phyloP scores from a whole-genome alignment of 2,113 vertebrate genomes.

The Tor tambroides region DNA sequence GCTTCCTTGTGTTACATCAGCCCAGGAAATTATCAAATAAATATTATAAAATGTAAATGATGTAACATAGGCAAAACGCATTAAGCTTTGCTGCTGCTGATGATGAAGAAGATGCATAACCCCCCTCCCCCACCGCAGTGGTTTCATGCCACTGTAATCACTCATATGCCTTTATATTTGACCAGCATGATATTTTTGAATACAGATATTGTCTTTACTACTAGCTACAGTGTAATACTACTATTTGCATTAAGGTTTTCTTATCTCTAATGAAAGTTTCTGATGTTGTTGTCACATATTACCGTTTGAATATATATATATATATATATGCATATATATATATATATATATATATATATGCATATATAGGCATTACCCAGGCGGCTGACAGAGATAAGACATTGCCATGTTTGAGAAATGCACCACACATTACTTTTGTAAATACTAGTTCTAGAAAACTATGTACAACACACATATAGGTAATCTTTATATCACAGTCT shows the following conservation, averaged over 20 bases:
- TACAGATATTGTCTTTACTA: slow-evolving; percentile 44
- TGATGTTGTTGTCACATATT: slow-evolving; percentile 59
- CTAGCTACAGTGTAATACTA: slow-evolving; percentile 52
- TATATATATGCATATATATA: too few relatives aligned
- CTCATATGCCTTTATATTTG: not conserved
- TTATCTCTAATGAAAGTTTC: slow-evolving; percentile 68
- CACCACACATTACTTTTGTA: slow-evolving; percentile 85
- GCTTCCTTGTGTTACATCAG: not conserved
- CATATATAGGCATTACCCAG: slow-evolving; percentile 80
- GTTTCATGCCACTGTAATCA: too few relatives aligned
- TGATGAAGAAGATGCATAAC: too few relatives aligned
- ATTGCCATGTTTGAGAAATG: slow-evolving; percentile 87
- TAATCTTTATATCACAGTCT: slow-evolving; percentile 90
- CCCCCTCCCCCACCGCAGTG: too few relatives aligned
- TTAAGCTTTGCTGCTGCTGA: not conserved
- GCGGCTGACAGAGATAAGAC: slow-evolving; percentile 91
- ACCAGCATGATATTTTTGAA: slow-evolving; percentile 39
- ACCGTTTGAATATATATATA: slow-evolving; percentile 63
- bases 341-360: slow-evolving; percentile 3
- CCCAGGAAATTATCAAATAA: not conserved
- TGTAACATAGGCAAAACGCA: not conserved
- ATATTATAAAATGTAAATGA: not conserved
- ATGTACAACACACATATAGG: slow-evolving; percentile 92
- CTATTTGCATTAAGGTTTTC: slow-evolving; percentile 80
- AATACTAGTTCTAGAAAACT: slow-evolving; percentile 89